These are phyloP conservation scores for Elegia similella DNA, from an alignment of 2,888 invertebrate genomes.

Conservation along the genomic window DNA sequence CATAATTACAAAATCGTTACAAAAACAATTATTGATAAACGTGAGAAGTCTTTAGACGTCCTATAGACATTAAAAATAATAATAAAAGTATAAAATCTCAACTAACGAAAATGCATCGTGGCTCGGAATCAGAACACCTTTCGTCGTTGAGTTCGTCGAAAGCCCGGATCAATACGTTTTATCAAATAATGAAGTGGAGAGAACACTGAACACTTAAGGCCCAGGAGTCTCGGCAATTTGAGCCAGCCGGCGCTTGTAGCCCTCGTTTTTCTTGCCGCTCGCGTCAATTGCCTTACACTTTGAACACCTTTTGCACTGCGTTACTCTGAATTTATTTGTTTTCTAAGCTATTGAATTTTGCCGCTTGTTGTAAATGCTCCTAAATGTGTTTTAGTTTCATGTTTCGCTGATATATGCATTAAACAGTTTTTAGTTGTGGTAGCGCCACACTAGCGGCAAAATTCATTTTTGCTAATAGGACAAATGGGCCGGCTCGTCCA, in stretches of 20 bases:
- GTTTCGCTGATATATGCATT: too few species aligned
- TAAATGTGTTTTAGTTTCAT: neutral
- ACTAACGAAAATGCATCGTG: neutral
- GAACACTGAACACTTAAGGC: slow-evolving; percentile 58
- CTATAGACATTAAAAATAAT: too few species aligned
- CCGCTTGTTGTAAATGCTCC: neutral
- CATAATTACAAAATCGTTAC: too few species aligned
- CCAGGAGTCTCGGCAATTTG: slow-evolving; percentile 69
- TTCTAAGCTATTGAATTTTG: slow-evolving; percentile 15
- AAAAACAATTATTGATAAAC: too few species aligned
- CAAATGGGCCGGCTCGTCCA: too few species aligned
- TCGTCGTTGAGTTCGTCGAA: slow-evolving; percentile 25
- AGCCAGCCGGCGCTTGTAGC: slow-evolving; percentile 69
- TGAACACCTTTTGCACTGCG: slow-evolving; percentile 56
- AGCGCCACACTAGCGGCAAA: too few species aligned
- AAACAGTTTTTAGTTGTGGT: too few species aligned
- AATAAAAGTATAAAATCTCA: too few species aligned
- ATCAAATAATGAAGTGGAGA: slow-evolving; percentile 70
- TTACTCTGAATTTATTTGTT: slow-evolving; percentile 54
- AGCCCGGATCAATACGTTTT: slow-evolving; percentile 52
- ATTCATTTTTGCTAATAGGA: too few species aligned
- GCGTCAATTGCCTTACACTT: slow-evolving; percentile 68
- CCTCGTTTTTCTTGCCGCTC: slow-evolving; percentile 70
- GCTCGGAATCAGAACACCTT: neutral
- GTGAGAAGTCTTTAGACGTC: too few species aligned